A percentile compares a stretch with the other conserved stretches of the same genome.
phyloP scores from a whole-genome alignment of 2,113 vertebrate species.

The Elephantulus edwardii region DNA sequence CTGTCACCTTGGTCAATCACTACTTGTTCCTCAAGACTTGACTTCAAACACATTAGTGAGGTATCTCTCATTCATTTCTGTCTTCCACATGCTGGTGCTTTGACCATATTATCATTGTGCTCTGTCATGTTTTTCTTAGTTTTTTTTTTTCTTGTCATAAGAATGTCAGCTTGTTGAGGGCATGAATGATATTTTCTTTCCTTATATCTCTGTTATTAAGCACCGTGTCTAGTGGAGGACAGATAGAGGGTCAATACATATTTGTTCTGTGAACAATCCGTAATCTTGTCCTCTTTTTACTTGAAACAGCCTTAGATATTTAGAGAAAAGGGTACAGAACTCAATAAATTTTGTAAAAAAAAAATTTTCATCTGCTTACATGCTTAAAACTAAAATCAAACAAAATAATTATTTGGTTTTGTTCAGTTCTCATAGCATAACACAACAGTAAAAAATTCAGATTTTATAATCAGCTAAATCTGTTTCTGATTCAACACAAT shows the following conservation, averaged over 20 bases:
- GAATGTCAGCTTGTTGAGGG: background rate
- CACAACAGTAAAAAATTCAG: background rate
- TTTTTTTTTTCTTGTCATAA: background rate
- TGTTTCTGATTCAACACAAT: background rate
- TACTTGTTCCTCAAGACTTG: background rate
- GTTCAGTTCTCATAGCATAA: background rate
- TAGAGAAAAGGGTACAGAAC: background rate
- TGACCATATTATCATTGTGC: background rate
- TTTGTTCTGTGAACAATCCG: background rate
- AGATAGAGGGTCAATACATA: background rate
- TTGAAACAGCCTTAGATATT: background rate
- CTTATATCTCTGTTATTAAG: background rate
- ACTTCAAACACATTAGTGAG: background rate
- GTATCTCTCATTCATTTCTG: background rate
- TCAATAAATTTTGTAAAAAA: background rate
- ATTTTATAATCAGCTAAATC: background rate
- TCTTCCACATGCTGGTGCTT: background rate
- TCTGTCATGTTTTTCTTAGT: background rate
- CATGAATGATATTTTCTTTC: background rate
- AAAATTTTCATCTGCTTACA: background rate
- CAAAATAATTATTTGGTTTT: background rate
- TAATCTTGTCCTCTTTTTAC: background rate
- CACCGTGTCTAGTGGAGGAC: background rate
- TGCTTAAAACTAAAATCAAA: constrained; percentile 3
- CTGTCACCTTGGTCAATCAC: accelerated